These are phyloP conservation scores for Crotalus helleri DNA, from an alignment of 2,113 vertebrate species.

Conservation along the genomic window DNA sequence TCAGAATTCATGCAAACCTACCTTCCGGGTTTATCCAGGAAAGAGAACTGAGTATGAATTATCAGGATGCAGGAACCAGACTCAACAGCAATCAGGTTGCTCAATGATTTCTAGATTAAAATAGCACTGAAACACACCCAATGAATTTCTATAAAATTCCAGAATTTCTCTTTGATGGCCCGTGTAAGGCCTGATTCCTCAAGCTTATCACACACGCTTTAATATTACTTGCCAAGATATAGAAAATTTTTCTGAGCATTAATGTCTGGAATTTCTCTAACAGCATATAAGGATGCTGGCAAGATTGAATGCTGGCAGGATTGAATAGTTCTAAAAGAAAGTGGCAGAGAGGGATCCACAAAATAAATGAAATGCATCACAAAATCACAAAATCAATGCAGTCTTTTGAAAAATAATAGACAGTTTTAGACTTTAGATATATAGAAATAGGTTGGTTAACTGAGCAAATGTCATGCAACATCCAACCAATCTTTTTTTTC, in stretches of 20 bases:
- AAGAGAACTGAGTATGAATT: not conserved
- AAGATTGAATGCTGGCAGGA: not conserved
- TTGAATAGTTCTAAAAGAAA: not conserved
- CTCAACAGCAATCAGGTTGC: not conserved
- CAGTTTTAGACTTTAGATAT: not conserved
- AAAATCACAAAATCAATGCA: not conserved
- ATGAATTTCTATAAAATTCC: not conserved
- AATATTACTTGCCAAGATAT: not conserved
- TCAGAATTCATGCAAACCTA: not conserved
- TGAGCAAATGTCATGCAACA: not conserved
- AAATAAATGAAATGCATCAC: not conserved
- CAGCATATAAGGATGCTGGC: not conserved
- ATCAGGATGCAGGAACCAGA: not conserved
- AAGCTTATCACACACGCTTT: not conserved
- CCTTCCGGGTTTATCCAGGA: not conserved
- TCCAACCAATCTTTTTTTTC: not conserved
- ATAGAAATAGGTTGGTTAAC: not conserved
- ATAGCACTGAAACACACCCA: not conserved
- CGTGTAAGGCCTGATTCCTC: not conserved
- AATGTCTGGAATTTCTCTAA: not conserved
- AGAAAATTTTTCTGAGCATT: not conserved
- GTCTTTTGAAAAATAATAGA: not conserved
- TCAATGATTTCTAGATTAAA: not conserved
- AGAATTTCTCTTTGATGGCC: not conserved
- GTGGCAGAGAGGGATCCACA: not conserved